These are phyloP conservation scores for Anthrax anthrax DNA, from an alignment of 2,888 invertebrate species.

Conservation along the genomic window DNA sequence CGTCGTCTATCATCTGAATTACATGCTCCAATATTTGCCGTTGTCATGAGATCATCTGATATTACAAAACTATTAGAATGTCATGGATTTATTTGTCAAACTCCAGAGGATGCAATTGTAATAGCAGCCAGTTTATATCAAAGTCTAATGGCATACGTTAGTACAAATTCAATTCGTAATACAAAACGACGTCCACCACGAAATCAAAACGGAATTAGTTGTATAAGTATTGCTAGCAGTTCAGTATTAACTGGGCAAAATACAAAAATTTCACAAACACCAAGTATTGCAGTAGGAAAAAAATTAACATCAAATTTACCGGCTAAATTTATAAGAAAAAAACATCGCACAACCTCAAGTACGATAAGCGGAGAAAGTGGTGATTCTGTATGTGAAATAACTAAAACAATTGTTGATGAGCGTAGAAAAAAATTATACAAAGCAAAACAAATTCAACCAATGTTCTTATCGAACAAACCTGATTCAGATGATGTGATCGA, in stretches of 20 bases:
- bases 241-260: conserved; percentile 31
- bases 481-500: conserved; percentile 4
- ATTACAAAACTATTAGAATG: conserved; percentile 71
- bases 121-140: conserved; percentile 84
- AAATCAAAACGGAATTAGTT: conserved; percentile 61
- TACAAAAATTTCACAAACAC: conserved; percentile 21
- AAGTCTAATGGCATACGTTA: conserved; percentile 70
- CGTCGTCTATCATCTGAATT: conserved; percentile 35
- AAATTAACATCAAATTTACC: conserved; percentile 36
- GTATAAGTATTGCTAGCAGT: conserved; percentile 60
- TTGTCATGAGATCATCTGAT: conserved; percentile 68
- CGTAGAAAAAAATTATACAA: conserved; percentile 44
- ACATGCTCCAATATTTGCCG: conserved; percentile 77
- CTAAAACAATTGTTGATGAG: conserved; percentile 34
- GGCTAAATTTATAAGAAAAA: conserved; percentile 59
- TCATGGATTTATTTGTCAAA: conserved; percentile 81
- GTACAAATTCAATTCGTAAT: conserved; percentile 35
- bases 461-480: conserved; percentile 8
- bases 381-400: conserved; percentile 39
- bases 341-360: conserved; percentile 49
- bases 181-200: conserved; percentile 41
- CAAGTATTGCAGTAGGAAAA: conserved; percentile 20
- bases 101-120: conserved; percentile 80
- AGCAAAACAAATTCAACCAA: conserved; percentile 41
- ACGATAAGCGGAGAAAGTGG: conserved; percentile 48